Evolutionary conservation across 2,797 vertebrate genomes (phyloP).

Genomic region (Hybognathus amarus): DNA sequence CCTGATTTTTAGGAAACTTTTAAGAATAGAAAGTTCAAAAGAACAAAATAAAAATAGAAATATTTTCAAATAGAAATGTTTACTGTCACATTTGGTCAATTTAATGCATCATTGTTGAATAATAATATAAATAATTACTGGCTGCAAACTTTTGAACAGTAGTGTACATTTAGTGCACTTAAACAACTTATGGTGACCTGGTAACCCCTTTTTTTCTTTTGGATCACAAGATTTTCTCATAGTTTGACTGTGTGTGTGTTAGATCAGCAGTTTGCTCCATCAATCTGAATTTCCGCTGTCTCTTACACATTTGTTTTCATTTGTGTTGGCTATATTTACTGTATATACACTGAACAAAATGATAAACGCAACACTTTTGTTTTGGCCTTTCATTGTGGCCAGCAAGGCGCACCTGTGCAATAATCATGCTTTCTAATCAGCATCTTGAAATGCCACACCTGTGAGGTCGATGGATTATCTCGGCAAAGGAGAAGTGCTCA

Average conservation of each 20-base stretch:
- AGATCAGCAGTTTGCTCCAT: neutral
- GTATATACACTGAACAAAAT: no score
- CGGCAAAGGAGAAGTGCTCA: no score
- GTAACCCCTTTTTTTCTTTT: neutral
- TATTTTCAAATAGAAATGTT: neutral
- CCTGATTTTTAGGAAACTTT: neutral
- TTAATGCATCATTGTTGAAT: neutral
- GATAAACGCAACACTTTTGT: no score
- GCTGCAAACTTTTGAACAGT: neutral
- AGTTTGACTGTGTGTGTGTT: conserved; percentile 6
- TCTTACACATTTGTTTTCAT: neutral
- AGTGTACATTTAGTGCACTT: neutral
- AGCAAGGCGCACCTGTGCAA: no score
- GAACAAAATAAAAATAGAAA: neutral
- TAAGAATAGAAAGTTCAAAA: neutral
- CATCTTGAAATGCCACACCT: no score
- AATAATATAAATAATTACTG: neutral
- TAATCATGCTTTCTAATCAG: no score
- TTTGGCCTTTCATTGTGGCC: no score
- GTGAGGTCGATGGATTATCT: no score
- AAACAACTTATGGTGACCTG: neutral
- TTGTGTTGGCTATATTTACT: conserved; percentile 21
- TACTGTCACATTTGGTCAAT: neutral
- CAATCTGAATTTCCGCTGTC: neutral
- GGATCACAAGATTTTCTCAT: neutral